These are phyloP conservation scores for Bilobella aurantiaca DNA, from an alignment of 1,140 invertebrate genomes.

Conservation along the genomic window DNA sequence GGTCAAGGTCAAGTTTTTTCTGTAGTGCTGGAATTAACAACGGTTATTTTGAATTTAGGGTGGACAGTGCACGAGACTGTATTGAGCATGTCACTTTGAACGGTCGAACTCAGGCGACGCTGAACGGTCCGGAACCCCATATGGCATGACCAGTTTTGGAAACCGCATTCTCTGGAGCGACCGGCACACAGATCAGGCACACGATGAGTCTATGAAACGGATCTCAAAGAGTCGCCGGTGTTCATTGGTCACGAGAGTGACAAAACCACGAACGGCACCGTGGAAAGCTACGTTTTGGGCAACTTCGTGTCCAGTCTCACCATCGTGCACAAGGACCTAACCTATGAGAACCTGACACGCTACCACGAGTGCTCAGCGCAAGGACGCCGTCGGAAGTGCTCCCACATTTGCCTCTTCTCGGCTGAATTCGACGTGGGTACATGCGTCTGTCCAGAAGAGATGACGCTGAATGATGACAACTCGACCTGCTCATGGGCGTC, in stretches of 20 bases:
- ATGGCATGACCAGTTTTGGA: slow-evolving; percentile 41
- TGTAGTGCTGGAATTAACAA: not conserved
- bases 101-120: slow-evolving; percentile 9
- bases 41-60: slow-evolving; percentile 14
- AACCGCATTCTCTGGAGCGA: slow-evolving; percentile 81
- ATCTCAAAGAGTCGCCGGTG: not conserved
- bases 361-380: slow-evolving; percentile 23
- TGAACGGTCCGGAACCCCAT: slow-evolving; percentile 9
- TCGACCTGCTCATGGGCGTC: slow-evolving; percentile 1
- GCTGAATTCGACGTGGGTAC: slow-evolving; percentile 36
- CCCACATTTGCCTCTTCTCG: slow-evolving; percentile 29
- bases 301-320: slow-evolving; percentile 26
- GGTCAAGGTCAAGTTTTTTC: too few relatives aligned
- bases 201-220: not conserved
- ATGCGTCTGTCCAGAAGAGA: slow-evolving; percentile 75
- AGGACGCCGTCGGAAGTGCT: slow-evolving; percentile 8
- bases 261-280: not conserved
- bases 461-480: slow-evolving; percentile 58
- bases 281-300: slow-evolving; percentile 9
- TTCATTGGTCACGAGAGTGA: slow-evolving; percentile 16
- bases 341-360: slow-evolving; percentile 5
- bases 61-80: slow-evolving; percentile 15
- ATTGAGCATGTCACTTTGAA: slow-evolving; percentile 22
- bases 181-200: slow-evolving; percentile 46
- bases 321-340: slow-evolving; percentile 16